Base-by-base conservation (phyloP, 1,140 invertebrate genomes). In the Drosophila nannoptera region DNA sequence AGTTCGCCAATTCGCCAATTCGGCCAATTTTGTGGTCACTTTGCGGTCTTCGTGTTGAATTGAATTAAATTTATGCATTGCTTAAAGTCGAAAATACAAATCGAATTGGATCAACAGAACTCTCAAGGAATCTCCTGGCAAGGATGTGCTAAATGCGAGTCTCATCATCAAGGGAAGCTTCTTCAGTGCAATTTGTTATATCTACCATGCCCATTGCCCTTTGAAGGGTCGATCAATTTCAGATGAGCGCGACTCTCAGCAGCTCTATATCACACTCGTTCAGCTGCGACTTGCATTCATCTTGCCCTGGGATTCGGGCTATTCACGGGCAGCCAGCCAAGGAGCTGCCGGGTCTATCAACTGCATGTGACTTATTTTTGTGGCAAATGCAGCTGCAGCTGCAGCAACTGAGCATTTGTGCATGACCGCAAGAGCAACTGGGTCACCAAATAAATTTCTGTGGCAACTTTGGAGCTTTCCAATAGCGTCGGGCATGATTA, bases 401-500 rank as follows among this genome's bases (percentile, higher is more conserved):
- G 36, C 38, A 46, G 45, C 45, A 11, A 11, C 31, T 7, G 46
- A 42, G 58, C 29, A 48, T 36, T 52, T 66, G 62, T 70, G 68
- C 62, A 59, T 66, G 68, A 70, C 68, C 68, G 68, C n/a, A 42
- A 12, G 40, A 43, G 31, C 49, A 66, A 59, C 32, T 71, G 64
- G 56, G 56, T 71, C 43, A 64, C 16, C 49, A 55, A 42, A 71
- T 61, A 71, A 67, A 55, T 55, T 48, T 64, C 33, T 36, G 38
- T 29, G 60, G 80, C 49, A 73, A 80, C 59, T 80, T 83, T 75
- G 80, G 59, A 69, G 75, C 54, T 69, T 73, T 78, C 73, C 69
- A 86, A 80, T 84, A 86, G 81, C 73, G 73, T 74, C 72, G 56
- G 66, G 78, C 77, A 86, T 84, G 80, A 84, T 84, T 84, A 84